Percentiles rank a stretch among this genome's conserved stretches.
Conservation (phyloP, 2,797 vertebrate species). For the Rhabdomys pumilio region DNA sequence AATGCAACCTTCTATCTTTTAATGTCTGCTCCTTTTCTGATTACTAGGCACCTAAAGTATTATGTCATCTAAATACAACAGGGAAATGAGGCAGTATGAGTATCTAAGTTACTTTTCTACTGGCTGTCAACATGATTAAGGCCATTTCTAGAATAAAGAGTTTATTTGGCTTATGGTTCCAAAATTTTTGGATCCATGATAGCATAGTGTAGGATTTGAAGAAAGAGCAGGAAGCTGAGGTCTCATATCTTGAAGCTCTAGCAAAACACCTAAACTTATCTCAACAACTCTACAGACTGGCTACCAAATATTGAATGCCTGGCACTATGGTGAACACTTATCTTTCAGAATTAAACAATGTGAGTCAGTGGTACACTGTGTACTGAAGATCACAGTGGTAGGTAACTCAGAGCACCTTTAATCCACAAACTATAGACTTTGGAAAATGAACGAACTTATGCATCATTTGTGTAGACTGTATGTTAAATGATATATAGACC, state of each 20-base stretch:
- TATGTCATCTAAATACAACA: not conserved
- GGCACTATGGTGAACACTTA: not conserved
- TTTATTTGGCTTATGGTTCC: not conserved
- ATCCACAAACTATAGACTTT: not conserved
- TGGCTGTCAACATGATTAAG: not conserved
- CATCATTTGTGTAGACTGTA: slow-evolving; percentile 38
- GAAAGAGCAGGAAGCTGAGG: not conserved
- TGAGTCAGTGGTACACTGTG: not conserved
- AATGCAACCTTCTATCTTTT: slow-evolving; percentile 10
- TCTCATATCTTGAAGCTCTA: not conserved
- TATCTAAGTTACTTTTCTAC: not conserved
- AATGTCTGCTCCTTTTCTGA: not conserved
- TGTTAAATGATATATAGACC: not conserved
- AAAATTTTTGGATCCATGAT: not conserved
- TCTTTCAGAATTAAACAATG: not conserved
- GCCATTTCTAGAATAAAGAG: not conserved
- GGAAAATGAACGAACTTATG: not conserved
- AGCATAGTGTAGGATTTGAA: not conserved
- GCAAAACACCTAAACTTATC: not conserved
- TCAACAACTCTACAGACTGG: not conserved
- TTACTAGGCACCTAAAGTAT: not conserved
- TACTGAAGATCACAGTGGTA: not conserved
- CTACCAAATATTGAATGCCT: not conserved
- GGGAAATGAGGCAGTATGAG: not conserved
- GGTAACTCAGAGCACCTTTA: not conserved